Conservation (phyloP, 2,113 vertebrate species). For the Phycodurus eques region DNA sequence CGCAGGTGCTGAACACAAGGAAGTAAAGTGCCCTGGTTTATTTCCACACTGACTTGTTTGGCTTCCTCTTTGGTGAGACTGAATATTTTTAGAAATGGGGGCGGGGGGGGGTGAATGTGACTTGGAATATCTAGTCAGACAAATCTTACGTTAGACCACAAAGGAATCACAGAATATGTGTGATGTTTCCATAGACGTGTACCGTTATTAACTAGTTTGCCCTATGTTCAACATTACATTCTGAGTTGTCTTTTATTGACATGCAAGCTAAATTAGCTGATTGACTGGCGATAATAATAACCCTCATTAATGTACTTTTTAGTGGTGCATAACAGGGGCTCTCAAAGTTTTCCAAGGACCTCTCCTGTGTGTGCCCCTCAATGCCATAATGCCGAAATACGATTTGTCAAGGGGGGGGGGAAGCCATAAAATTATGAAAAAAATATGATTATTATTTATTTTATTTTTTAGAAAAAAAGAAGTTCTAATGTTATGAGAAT, state of each 20-base stretch:
- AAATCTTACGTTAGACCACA: background rate
- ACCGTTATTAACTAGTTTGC: background rate
- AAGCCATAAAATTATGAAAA: no score
- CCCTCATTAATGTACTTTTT: no score
- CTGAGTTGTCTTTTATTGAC: background rate
- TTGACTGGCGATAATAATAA: no score
- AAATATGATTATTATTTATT: background rate
- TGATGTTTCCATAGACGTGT: no score
- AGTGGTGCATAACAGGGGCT: no score
- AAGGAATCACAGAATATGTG: background rate
- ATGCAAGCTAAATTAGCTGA: background rate
- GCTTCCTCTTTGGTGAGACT: background rate
- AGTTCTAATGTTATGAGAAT: no score
- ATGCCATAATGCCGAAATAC: no score
- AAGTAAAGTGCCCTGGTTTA: background rate
- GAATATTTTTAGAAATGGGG: background rate
- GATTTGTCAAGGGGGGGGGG: no score
- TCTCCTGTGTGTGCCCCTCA: no score
- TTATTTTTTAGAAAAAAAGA: no score
- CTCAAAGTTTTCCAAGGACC: no score
- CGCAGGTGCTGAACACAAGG: constrained; percentile 8
- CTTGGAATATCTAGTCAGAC: background rate
- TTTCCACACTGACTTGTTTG: background rate
- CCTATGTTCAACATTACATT: background rate
- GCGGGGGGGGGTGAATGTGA: background rate